Conservation (phyloP, 2,797 vertebrate species). For the Sebastes vulpes region DNA sequence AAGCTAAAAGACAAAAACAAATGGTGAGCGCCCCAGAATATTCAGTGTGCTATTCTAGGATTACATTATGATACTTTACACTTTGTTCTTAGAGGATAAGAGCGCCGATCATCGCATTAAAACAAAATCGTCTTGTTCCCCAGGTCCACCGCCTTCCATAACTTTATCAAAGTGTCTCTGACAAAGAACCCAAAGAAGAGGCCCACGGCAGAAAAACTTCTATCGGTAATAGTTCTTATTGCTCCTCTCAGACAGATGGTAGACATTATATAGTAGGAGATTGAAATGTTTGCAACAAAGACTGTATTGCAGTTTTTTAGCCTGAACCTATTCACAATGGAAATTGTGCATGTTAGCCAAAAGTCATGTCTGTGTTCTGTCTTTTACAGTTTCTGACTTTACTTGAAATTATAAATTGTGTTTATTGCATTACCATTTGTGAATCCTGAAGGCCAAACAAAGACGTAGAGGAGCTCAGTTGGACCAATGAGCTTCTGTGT, state of each 20-base stretch:
- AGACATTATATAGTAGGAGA: neutral
- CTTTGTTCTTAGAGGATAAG: neutral
- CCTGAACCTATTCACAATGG: neutral
- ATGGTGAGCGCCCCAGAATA: constrained; percentile 88
- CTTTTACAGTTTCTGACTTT: neutral
- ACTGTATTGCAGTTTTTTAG: neutral
- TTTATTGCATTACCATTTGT: neutral
- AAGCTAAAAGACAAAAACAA: constrained; percentile 98
- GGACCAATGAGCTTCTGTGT: neutral
- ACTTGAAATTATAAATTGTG: neutral
- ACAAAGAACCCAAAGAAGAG: constrained; percentile 99
- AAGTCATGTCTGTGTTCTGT: neutral
- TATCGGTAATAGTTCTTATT: constrained; percentile 86
- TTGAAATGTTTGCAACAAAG: neutral
- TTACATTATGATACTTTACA: neutral
- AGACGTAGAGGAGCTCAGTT: neutral
- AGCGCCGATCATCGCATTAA: neutral
- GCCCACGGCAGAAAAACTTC: constrained; percentile 94
- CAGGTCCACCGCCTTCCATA: constrained; percentile 95
- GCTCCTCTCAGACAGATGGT: neutral
- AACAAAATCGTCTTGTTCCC: constrained; percentile 28
- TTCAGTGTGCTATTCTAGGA: neutral
- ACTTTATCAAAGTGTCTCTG: constrained; percentile 96
- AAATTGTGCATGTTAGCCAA: neutral
- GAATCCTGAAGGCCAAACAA: neutral